Percentiles rank a stretch among this genome's conserved stretches.
Evolutionary conservation across 2,113 vertebrate species (phyloP).

Genomic region (Peromyscus leucopus): DNA sequence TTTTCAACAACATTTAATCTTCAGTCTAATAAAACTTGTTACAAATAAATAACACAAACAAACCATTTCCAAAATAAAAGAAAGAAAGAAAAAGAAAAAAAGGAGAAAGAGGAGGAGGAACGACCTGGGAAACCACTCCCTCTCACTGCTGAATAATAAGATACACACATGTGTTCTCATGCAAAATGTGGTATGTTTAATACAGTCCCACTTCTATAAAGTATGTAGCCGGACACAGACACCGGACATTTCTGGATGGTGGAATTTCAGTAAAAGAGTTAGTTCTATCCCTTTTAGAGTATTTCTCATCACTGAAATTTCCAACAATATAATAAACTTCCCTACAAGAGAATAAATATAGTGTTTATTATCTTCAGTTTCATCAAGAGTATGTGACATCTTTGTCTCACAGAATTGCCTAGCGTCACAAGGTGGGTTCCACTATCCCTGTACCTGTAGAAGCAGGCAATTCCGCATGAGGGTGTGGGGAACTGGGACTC

Average conservation of each 20-base stretch:
- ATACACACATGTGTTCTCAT: conserved; percentile 13
- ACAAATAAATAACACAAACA: background rate
- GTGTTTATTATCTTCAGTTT: background rate
- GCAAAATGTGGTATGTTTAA: conserved; percentile 2
- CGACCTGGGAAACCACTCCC: background rate
- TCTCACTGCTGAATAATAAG: conserved; percentile 40
- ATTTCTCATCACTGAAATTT: background rate
- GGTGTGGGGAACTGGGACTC: background rate
- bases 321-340: too few relatives aligned
- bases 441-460: background rate
- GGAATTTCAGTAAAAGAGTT: background rate
- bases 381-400: background rate
- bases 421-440: background rate
- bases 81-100: background rate
- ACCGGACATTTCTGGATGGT: background rate
- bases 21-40: conserved; percentile 51
- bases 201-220: background rate
- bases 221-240: background rate
- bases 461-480: background rate
- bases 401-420: background rate
- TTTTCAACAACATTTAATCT: conserved; percentile 61
- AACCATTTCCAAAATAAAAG: too few relatives aligned
- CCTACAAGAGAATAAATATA: too few relatives aligned
- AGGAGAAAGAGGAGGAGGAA: conserved; percentile 13
- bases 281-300: background rate